Base-by-base conservation (phyloP, 2,797 vertebrate genomes). In the Sebastes dallii region DNA sequence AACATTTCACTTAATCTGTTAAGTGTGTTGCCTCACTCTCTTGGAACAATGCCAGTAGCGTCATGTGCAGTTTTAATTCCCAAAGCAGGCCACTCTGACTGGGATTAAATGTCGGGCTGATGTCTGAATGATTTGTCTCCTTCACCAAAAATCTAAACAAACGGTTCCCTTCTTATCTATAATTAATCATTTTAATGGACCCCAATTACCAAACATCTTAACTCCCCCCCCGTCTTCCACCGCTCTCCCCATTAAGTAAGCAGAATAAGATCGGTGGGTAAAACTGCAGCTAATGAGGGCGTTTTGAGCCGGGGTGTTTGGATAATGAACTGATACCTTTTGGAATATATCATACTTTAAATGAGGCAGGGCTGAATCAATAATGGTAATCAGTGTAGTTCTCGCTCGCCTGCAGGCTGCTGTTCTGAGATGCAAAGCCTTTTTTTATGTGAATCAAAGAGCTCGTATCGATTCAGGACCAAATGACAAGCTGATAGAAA, bases 161-260 rank as follows among this genome's bases (percentile, higher is more conserved):
- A 85, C 78, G 81, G 67, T 60, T 39, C 24, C 64, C 62, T 42
- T 72, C 72, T 89, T 90, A 88, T 89, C 77, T 88, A 86, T 83
- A 88, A 92, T 91, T 83, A 81, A 92, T 92, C 80, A 90, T 86
- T 89, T 82, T 92, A 91, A 91, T 88, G 86, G 81, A 87, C 78
- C 76, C 61, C 59, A 87, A 90, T 86, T 77, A 29, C 82, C 29
- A 75, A 60, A 82, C 81, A 73, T 86, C 78, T 85, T 84, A 82
- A 82, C 72, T 85, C 81, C 71, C 77, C 73, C 77, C 36, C 5
- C 18, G 24, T 42, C 29, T 42, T 59, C 46, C 11, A 13, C n/a
- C 72, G 27, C 59, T 66, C 29, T 65, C 34, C 83, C 84, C 78
- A 90, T 84, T 85, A 86, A 89, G 81, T 81, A 81, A 80, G 72